These are phyloP conservation scores for Grantiella picta DNA, from an alignment of 2,113 vertebrate species.

Conservation along the genomic window DNA sequence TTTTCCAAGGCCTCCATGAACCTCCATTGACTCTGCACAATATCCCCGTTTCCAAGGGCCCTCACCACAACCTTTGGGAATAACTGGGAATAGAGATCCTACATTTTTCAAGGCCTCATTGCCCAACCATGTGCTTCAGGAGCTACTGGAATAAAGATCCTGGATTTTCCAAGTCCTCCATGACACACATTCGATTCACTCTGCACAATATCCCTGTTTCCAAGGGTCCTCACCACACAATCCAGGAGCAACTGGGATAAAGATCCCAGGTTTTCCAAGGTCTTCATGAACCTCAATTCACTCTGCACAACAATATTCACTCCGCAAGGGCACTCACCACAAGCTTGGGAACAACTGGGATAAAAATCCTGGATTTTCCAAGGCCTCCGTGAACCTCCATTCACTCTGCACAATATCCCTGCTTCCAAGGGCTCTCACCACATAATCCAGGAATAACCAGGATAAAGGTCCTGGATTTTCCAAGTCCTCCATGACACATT, in stretches of 20 bases:
- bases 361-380: too few relatives aligned
- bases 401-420: background rate
- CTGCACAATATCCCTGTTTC: background rate
- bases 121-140: too few relatives aligned
- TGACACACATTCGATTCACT: too few relatives aligned
- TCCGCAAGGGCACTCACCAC: too few relatives aligned
- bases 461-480: background rate
- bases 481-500: background rate
- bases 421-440: background rate
- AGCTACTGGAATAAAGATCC: background rate
- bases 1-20: background rate
- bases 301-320: too few relatives aligned
- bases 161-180: background rate
- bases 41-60: background rate
- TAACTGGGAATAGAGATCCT: background rate
- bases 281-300: background rate
- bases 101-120: background rate
- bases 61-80: background rate
- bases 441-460: rapidly evolving
- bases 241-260: background rate
- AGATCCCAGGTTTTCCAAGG: background rate
- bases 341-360: too few relatives aligned
- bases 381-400: too few relatives aligned
- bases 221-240: background rate
- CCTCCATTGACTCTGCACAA: background rate